Evolutionary conservation across 2,113 vertebrate genomes (phyloP), one percentile per base, ranked within the genome.

Genomic region (Chaetura pelagica): DNA sequence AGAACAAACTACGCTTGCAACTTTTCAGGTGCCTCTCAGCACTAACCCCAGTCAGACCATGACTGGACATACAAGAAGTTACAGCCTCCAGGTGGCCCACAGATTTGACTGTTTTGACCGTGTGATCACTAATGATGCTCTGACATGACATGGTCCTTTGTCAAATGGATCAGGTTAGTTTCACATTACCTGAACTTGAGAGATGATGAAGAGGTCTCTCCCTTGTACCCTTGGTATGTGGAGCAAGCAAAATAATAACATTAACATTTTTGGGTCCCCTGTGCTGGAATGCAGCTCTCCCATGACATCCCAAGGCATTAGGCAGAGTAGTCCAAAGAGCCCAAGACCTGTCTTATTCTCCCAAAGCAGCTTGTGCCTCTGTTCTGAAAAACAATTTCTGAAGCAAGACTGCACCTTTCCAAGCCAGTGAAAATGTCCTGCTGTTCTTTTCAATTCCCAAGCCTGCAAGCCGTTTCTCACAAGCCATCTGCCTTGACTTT

Each of bases 401-500:
- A 67, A 63, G 34, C 38, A 87, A 55, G 40, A 52, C 44, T 14
- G 27, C 75, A 66, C 34, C 22, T 72, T 92, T 63, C 64, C 55
- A 84, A 87, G 78, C 11, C 35, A 58, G 69, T 42, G 62, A 51
- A 84, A 81, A 46, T 3, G 26, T 82, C 21, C 83, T 86, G 42
- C 80, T 90, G 89, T 58, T 92, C 44, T 57, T 80, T 80, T 88
- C 40, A 58, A 49, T 38, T 61, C 63, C 30, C 55, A 57, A 57
- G 10, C 20, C 64, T 34, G 16, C 74, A 92, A 94, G 57, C 21
- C 12, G 0, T 59, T 93, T 86, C 62, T 89, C 72, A 80, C 16
- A 40, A 86, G 54, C 85, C 86, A 92, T 90, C 86, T 94, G 94
- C 75, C 76, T 84, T 14, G 0, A 44, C 46, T 90, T 87, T 49